Evolutionary conservation across 2,888 invertebrate genomes (phyloP).

Genomic region (Diploptera punctata): DNA sequence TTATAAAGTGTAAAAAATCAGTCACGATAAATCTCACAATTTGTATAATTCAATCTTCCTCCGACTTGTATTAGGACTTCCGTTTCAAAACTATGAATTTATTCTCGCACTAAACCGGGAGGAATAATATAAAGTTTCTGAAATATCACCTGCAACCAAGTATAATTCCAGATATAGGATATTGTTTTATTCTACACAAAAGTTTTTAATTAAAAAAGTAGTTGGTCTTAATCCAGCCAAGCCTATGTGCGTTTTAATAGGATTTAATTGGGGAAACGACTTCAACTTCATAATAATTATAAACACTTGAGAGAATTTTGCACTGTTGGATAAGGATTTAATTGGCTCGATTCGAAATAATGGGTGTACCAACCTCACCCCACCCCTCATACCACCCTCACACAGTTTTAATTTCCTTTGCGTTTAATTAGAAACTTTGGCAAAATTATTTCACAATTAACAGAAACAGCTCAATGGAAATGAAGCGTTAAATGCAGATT

Average conservation of each 20-base stretch:
- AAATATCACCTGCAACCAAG: no score
- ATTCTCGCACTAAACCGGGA: no score
- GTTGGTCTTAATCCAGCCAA: neutral
- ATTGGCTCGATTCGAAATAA: slow-evolving; percentile 25
- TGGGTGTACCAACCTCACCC: neutral
- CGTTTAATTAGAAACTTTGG: slow-evolving; percentile 30
- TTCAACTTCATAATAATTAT: slow-evolving; percentile 20
- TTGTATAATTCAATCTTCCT: no score
- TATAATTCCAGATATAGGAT: neutral
- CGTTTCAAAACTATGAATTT: no score
- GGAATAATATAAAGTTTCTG: no score
- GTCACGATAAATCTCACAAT: no score
- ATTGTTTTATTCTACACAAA: slow-evolving; percentile 2
- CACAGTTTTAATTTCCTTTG: slow-evolving; percentile 6
- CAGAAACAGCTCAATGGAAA: slow-evolving; percentile 24
- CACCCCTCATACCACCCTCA: neutral
- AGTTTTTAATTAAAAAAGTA: slow-evolving; percentile 10
- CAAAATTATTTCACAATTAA: slow-evolving; percentile 29
- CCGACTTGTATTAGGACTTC: no score
- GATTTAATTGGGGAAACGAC: slow-evolving; percentile 2
- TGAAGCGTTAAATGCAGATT: neutral
- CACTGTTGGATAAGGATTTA: slow-evolving; percentile 5
- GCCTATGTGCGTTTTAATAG: neutral
- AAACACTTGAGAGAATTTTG: slow-evolving; percentile 20
- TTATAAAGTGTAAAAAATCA: no score